Percentiles rank a stretch among this genome's conserved stretches.
Conservation (phyloP, 2,888 invertebrate species). For the Chaetoderma sp. region DNA sequence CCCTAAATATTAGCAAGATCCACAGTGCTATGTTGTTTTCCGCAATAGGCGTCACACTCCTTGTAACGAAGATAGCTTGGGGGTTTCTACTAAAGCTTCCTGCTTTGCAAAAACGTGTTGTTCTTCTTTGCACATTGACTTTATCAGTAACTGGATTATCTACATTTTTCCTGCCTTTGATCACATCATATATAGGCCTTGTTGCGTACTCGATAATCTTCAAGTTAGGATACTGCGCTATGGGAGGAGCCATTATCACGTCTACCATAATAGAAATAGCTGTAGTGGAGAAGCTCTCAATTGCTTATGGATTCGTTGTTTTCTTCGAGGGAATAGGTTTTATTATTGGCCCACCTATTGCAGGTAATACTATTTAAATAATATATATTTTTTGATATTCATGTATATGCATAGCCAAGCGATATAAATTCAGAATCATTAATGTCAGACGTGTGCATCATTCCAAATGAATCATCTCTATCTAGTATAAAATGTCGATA, state of each 20-base stretch:
- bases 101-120: neutral
- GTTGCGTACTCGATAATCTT: neutral
- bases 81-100: constrained; percentile 10
- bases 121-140: neutral
- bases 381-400: too few relatives aligned
- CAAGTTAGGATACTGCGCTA: neutral
- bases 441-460: too few relatives aligned
- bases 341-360: constrained; percentile 9
- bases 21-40: neutral
- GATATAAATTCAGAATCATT: too few relatives aligned
- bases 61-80: neutral
- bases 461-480: too few relatives aligned
- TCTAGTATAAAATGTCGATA: too few relatives aligned
- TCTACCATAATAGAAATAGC: constrained; percentile 3
- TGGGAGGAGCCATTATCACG: constrained; percentile 15
- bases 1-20: neutral
- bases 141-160: neutral
- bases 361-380: too few relatives aligned
- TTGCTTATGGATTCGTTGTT: constrained; percentile 8
- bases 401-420: too few relatives aligned
- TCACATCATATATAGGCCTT: neutral
- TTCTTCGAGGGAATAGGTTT: constrained; percentile 7
- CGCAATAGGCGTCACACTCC: neutral
- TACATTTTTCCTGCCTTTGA: neutral
- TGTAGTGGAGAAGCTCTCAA: constrained; percentile 7